A percentile compares a stretch with the other conserved stretches of the same genome.
phyloP scores from a whole-genome alignment of 2,113 vertebrate species.

The Sitta europaea region DNA sequence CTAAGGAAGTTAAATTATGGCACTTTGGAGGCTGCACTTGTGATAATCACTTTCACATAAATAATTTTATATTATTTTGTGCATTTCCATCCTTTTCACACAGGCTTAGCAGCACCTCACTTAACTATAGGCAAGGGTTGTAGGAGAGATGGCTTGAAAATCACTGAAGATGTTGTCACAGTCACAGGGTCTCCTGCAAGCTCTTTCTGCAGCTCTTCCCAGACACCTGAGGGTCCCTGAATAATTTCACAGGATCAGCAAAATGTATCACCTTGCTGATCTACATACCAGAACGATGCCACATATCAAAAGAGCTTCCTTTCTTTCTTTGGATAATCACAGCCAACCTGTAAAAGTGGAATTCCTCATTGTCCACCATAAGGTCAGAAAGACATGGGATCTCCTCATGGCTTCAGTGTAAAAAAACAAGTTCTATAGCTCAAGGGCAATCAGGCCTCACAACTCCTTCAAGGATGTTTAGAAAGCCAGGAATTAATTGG shows the following conservation, averaged over 20 bases:
- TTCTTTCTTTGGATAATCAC: not conserved
- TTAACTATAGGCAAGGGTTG: accelerated
- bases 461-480: not conserved
- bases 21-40: not conserved
- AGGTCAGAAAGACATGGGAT: not conserved
- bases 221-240: not conserved
- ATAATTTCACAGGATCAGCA: not conserved
- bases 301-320: not conserved
- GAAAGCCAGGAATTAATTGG: not conserved
- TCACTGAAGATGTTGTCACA: not conserved
- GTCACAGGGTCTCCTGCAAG: not conserved
- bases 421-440: not conserved
- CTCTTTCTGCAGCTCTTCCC: not conserved
- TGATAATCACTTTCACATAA: not conserved
- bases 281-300: not conserved
- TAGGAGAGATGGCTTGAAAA: not conserved
- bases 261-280: not conserved
- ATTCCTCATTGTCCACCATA: not conserved
- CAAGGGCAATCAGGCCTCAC: not conserved
- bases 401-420: not conserved
- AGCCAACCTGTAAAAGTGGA: not conserved
- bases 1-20: not conserved
- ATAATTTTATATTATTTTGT: not conserved
- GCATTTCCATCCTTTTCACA: not conserved
- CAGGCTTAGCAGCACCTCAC: not conserved